Conservation (phyloP, 2,888 invertebrate genomes). For the Oithona nana region DNA sequence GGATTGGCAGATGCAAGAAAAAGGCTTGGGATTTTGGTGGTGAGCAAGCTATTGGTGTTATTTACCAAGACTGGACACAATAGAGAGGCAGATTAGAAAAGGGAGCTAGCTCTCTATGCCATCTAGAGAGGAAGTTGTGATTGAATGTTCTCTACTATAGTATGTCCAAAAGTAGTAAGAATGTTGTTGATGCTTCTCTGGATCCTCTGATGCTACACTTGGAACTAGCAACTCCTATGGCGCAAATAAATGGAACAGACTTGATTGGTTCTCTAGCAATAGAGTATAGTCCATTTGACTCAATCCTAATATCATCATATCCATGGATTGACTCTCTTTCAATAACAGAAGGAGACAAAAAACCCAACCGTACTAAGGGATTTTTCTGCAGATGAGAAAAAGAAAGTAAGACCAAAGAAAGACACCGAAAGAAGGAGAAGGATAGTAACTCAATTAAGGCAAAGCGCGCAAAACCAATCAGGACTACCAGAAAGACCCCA, state of each 20-base stretch:
- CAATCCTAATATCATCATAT: too few species aligned
- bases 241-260: not conserved
- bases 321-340: too few species aligned
- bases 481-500: too few species aligned
- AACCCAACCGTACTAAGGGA: too few species aligned
- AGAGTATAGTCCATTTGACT: too few species aligned
- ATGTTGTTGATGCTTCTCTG: not conserved
- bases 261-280: not conserved
- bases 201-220: not conserved
- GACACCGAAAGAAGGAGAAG: too few species aligned
- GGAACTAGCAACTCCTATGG: not conserved
- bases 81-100: not conserved
- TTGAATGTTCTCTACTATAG: not conserved
- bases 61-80: not conserved
- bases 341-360: too few species aligned
- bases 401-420: too few species aligned
- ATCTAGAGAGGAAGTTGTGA: not conserved
- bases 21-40: not conserved
- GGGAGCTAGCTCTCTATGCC: not conserved
- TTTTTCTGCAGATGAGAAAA: too few species aligned
- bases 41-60: not conserved
- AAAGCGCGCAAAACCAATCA: not conserved
- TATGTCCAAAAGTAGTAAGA: not conserved
- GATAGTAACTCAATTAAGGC: not conserved
- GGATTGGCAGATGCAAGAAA: not conserved